These are phyloP conservation scores for Euschistus heros DNA, from an alignment of 1,140 invertebrate genomes.

Conservation along the genomic window DNA sequence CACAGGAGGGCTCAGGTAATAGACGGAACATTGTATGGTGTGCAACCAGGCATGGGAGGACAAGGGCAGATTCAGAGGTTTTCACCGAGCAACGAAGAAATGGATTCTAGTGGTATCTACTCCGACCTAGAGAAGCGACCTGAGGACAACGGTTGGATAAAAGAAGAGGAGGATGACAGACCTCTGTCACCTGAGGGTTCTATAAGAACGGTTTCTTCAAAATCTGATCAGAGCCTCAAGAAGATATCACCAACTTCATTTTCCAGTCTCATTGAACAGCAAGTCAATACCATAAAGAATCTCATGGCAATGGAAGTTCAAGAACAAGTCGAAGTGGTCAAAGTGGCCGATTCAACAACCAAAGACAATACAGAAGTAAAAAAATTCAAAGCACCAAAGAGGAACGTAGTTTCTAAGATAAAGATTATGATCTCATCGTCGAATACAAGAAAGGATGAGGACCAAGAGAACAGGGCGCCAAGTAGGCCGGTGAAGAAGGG, in stretches of 20 bases:
- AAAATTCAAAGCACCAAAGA: conserved; percentile 64
- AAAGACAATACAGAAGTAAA: conserved; percentile 35
- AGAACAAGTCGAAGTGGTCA: conserved; percentile 33
- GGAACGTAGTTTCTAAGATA: conserved; percentile 60
- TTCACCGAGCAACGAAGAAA: conserved; percentile 48
- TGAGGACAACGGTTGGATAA: conserved; percentile 22
- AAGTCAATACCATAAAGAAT: conserved; percentile 33
- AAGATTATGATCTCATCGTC: conserved; percentile 53
- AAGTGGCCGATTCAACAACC: conserved; percentile 4
- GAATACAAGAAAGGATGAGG: conserved; percentile 37
- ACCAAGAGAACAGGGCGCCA: conserved; percentile 31
- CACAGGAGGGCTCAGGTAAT: conserved; percentile 66
- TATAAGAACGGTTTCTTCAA: conserved; percentile 29
- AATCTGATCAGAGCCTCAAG: conserved; percentile 33
- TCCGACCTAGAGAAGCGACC: conserved; percentile 63
- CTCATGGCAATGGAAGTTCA: conserved; percentile 28
- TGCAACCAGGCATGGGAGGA: conserved; percentile 15
- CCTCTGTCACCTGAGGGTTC: conserved; percentile 26
- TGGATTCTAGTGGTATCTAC: conserved; percentile 78
- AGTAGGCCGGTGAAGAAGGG: conserved; percentile 31
- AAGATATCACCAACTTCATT: conserved; percentile 32
- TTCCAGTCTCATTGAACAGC: conserved; percentile 25
- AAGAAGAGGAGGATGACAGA: conserved; percentile 28
- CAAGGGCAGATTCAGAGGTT: conserved; percentile 37
- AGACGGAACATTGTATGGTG: conserved; percentile 62